Base-by-base conservation (phyloP, 2,113 vertebrate genomes). In the Onychorhynchus coronatus region DNA sequence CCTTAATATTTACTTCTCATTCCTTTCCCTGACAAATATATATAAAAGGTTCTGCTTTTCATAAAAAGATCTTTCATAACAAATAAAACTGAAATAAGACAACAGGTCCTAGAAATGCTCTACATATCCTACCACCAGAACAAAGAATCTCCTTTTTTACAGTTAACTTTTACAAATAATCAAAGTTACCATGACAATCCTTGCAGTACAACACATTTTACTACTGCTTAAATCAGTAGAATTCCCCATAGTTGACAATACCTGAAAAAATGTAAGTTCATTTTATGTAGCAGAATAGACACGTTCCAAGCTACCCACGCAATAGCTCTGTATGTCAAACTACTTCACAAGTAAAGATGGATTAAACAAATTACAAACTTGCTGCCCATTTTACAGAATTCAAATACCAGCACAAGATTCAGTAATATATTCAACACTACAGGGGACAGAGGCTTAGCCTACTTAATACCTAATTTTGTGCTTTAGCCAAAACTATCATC, bases 271-370 rank as follows among this genome's bases (percentile, higher is more conserved):
- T 5, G 0, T 25, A 47, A 42, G 14, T 37, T 47, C 12, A 21
- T 72, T 89, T 79, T 49, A 63, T 6, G 22, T 8, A 68, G 41
- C n/a, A 88, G 31, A 80, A 79, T 5, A 70, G 22, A 71, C 14
- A 50, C 1, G 2, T 58, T 78, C 50, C 47, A 53, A 88, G 42
- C 41, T 82, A 79, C n/a, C 9, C 52, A 85, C 80, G 12, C 19
- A 74, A 52, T 5, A 91, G n/a, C 11, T 81, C n/a, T 37, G 9
- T 6, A 88, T 9, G 11, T 42, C 53, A 85, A 93, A 82, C 56
- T 74, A 14, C 25, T 49, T 62, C 46, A 47, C 15, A 53, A 27
- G 14, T 27, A 0, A 0, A 68, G n/a, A 83, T 53, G 12, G 89
- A 70, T 16, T 22, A 66, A 83, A 81, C 41, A 50, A 46, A 85